Conservation (phyloP, 2,888 invertebrate genomes). For the Cryptosula pallasiana region DNA sequence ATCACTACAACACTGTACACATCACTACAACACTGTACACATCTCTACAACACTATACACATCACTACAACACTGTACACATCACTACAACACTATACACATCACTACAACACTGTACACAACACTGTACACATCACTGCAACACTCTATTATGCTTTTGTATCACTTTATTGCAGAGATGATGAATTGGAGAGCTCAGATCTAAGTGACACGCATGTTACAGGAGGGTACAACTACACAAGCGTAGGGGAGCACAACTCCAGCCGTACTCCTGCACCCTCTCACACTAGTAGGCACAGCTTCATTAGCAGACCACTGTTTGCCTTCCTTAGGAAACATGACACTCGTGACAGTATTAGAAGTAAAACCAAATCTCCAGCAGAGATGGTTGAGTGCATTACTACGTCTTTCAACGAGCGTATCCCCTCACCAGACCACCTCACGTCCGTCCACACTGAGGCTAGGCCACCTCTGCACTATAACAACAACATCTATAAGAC, state of each 20-base stretch:
- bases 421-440: not conserved
- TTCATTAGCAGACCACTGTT: not conserved
- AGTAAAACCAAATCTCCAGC: not conserved
- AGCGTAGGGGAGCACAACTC: not conserved
- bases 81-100: no score
- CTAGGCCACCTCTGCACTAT: not conserved
- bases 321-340: not conserved
- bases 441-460: not conserved
- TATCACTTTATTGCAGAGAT: not conserved
- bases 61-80: no score
- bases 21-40: no score
- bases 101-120: no score
- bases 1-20: no score
- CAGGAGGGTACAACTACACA: not conserved
- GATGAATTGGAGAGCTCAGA: not conserved
- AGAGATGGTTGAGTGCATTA: conserved; percentile 15
- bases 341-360: not conserved
- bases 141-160: no score
- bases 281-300: not conserved
- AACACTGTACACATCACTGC: no score
- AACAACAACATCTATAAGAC: not conserved
- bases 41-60: no score
- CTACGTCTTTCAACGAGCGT: conserved; percentile 11
- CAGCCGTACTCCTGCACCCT: not conserved
- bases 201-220: not conserved